Base-by-base conservation (phyloP, 2,113 vertebrate genomes). In the Ornithorhynchus anatinus region DNA sequence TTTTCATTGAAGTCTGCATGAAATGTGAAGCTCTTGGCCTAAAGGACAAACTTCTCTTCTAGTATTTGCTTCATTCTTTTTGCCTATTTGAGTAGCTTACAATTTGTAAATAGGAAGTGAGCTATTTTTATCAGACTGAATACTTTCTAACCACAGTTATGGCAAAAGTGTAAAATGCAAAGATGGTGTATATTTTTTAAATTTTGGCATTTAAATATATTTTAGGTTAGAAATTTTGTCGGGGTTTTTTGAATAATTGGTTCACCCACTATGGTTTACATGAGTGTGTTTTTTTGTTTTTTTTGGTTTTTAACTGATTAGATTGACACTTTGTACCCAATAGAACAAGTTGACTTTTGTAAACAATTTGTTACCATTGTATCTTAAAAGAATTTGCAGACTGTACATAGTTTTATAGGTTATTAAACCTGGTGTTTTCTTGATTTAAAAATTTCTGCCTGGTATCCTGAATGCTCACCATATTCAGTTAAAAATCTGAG, bases 261-360 rank as follows among this genome's bases (percentile, higher is more conserved):
- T 64, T 62, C 67, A 51, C 72, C 57, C 72, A 81, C 69, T 51
- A 47, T 61, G 61, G 83, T 85, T 81, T 87, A 84, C 59, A 48
- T 67, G 11, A 17, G 4, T 35, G 13, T 57, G n/a, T n/a, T n/a
- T n/a, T n/a, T n/a, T n/a, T n/a, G n/a, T n/a, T n/a, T n/a, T n/a
- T n/a, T n/a, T n/a, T n/a, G n/a, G n/a, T 57, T 23, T 39, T 31
- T 63, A 72, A 81, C 32, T 39, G 45, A 12, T 14, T 72, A 66
- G 44, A 23, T 27, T 14, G 66, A 84, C 53, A 57, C 59, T 57
- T 58, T 63, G 23, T 77, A 70, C 62, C 39, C 64, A 40, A n/a
- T n/a, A 63, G 20, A 58, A 69, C 44, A 54, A 10, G 14, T 70
- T 75, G 69, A 56, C 33, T 44, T 54, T 72, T 63, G 66, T 68